Evolutionary conservation across 2,797 vertebrate species (phyloP).

Genomic region (Sorex maritimensis): DNA sequence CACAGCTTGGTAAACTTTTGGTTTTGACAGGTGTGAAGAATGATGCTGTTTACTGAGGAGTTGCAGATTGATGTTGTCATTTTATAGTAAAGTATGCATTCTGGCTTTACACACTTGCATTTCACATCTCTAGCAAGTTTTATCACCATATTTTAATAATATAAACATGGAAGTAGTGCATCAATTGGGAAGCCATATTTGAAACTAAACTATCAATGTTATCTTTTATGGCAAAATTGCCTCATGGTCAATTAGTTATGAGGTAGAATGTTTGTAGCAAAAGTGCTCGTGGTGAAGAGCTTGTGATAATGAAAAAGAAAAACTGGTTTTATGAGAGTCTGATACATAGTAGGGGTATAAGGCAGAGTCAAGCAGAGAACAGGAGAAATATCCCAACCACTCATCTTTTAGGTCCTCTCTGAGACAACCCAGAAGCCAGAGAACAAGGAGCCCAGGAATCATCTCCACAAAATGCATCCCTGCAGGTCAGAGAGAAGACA

Average conservation of each 20-base stretch:
- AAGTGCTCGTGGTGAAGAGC: background rate
- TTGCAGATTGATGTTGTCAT: background rate
- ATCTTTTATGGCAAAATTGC: background rate
- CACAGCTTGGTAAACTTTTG: background rate
- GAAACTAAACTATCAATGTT: background rate
- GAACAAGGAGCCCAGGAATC: background rate
- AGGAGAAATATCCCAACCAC: background rate
- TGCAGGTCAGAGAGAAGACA: background rate
- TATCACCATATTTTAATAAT: background rate
- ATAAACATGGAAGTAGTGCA: background rate
- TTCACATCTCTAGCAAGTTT: background rate
- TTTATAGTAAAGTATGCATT: background rate
- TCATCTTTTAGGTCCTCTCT: background rate
- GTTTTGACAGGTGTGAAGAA: background rate
- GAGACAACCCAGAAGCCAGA: background rate
- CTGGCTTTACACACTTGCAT: background rate
- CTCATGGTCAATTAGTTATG: background rate
- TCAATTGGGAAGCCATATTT: background rate
- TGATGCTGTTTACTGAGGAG: background rate
- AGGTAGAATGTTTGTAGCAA: background rate
- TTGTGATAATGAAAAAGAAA: background rate
- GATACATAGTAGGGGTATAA: background rate
- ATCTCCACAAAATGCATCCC: background rate
- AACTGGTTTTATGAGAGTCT: background rate
- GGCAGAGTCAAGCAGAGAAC: background rate